Evolutionary conservation across 1,140 invertebrate species (phyloP), one percentile per base, ranked within the genome.

Genomic region (Elysia chlorotica): DNA sequence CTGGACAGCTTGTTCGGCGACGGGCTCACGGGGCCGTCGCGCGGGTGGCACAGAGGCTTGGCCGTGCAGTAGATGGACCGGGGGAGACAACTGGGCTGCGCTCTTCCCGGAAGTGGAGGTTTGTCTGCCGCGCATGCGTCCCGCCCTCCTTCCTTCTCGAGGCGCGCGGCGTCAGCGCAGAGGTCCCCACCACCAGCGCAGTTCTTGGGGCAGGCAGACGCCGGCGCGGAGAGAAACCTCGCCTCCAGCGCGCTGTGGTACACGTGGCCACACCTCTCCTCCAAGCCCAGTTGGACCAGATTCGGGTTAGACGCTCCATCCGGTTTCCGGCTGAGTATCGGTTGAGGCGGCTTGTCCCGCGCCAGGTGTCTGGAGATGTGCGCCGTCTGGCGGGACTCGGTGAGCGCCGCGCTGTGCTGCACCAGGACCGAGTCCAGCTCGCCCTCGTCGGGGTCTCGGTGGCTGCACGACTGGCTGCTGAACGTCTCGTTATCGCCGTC

Each of bases 241-340:
- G n/a, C n/a, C n/a, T n/a, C n/a, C n/a, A n/a, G n/a, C n/a, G n/a
- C n/a, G n/a, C n/a, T n/a, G n/a, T n/a, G n/a, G n/a, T n/a, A n/a
- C n/a, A n/a, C n/a, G n/a, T n/a, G n/a, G n/a, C n/a, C n/a, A n/a
- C n/a, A n/a, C n/a, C n/a, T n/a, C n/a, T n/a, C n/a, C n/a, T n/a
- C n/a, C n/a, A 38, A 79, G 41, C 76, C 74, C 73, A 82, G 78
- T 70, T 76, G 78, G 21, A 78, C 70, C 78, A 96, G 89, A 76
- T 95, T 95, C 17, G 95, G 94, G 90, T 96, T 95, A 3, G 95
- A 96, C 33, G 95, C 94, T 48, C 94, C 94, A 82, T 96, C 95
- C 1, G 94, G 94, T 95, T 94, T 79, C 93, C 79, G 71, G 28
- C 75, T 79, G 36, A 80, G 57, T 37, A 82, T 54, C 57, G 77